Conservation (phyloP, 2,113 vertebrate genomes). For the Donacobius atricapilla region DNA sequence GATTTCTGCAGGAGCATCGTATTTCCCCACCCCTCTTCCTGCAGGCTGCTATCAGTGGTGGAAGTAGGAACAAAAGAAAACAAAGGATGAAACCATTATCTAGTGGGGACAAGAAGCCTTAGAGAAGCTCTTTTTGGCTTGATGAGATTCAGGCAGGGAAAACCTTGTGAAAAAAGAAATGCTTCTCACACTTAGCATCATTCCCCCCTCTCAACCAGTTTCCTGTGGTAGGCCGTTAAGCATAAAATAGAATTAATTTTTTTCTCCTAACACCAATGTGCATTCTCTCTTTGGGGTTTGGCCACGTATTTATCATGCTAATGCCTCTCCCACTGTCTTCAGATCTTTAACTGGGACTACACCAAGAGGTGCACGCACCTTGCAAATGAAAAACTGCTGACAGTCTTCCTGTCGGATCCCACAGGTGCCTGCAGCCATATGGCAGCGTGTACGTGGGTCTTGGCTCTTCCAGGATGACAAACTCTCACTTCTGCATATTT, state of each 20-base stretch:
- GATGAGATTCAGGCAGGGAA: not conserved
- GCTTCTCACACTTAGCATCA: not conserved
- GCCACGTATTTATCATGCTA: not conserved
- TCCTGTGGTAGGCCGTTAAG: not conserved
- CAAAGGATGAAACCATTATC: slow-evolving; percentile 19
- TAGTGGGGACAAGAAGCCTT: not conserved
- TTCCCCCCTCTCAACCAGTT: not conserved
- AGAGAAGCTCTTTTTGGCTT: not conserved
- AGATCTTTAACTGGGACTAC: slow-evolving; percentile 7
- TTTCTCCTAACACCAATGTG: not conserved
- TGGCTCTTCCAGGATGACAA: not conserved
- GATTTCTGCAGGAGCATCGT: slow-evolving; percentile 68
- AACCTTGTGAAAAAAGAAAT: not conserved
- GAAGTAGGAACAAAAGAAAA: slow-evolving; percentile 28
- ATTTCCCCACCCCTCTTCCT: slow-evolving; percentile 46
- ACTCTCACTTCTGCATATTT: slow-evolving; percentile 8
- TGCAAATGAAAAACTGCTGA: slow-evolving; percentile 42
- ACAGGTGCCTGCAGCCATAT: slow-evolving; percentile 19
- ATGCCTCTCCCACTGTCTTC: not conserved
- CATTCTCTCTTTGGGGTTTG: not conserved
- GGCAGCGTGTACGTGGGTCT: not conserved
- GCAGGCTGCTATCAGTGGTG: not conserved
- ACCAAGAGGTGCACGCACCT: not conserved
- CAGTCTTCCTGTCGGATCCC: not conserved
- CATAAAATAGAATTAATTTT: not conserved